Evolutionary conservation across 1,140 invertebrate genomes (phyloP).

Genomic region (Penaeus indicus): DNA sequence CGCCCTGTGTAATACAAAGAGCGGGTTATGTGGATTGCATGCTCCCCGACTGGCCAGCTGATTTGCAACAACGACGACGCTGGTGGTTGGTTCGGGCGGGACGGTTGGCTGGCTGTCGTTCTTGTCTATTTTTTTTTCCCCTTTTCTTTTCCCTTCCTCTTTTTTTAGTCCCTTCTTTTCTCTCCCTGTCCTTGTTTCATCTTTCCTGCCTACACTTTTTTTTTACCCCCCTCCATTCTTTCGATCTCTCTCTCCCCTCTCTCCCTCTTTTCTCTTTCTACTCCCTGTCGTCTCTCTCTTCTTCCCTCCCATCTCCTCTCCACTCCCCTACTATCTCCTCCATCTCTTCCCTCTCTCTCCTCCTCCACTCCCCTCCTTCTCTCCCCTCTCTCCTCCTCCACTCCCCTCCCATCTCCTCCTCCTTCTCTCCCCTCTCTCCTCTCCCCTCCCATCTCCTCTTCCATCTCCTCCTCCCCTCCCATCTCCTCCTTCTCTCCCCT

Average conservation of each 20-base stretch:
- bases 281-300: no score
- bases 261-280: no score
- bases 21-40: not conserved
- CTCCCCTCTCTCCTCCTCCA: not conserved
- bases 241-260: not conserved
- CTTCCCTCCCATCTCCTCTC: no score
- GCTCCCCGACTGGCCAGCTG: not conserved
- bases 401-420: not conserved
- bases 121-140: not conserved
- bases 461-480: not conserved
- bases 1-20: not conserved
- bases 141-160: not conserved
- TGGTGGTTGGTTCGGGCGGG: no score
- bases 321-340: not conserved
- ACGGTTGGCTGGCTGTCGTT: no score
- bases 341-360: not conserved
- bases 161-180: not conserved
- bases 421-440: not conserved
- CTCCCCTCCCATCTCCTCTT: not conserved
- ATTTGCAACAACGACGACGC: no score
- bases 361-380: not conserved
- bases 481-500: not conserved
- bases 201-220: not conserved
- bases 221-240: not conserved
- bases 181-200: not conserved